Conservation (phyloP, 2,888 invertebrate genomes). For the Sturmia bella region DNA sequence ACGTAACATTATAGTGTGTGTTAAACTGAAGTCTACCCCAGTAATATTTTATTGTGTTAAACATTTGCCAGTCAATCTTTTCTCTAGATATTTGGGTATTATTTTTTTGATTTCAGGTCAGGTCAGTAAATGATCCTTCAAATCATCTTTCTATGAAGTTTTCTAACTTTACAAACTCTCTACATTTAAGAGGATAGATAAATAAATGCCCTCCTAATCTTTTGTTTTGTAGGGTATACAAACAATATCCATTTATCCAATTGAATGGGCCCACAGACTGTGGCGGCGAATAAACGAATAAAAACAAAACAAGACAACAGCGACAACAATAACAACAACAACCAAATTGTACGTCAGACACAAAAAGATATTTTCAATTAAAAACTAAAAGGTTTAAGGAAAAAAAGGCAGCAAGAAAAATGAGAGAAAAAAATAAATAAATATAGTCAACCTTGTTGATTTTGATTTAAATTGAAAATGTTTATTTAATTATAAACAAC, state of each 20-base stretch:
- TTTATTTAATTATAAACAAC: constrained; percentile 55
- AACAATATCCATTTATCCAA: constrained; percentile 26
- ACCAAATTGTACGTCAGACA: constrained; percentile 43
- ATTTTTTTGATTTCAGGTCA: no score
- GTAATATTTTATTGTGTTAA: no score
- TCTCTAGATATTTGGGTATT: no score
- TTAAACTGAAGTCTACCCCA: no score
- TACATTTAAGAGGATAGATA: no score
- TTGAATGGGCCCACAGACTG: constrained; percentile 43
- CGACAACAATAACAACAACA: not conserved
- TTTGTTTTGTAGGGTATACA: not conserved
- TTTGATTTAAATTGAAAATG: constrained; percentile 26
- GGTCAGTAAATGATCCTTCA: no score
- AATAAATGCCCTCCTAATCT: no score
- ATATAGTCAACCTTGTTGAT: constrained; percentile 47
- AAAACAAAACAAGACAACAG: constrained; percentile 9
- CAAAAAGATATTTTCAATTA: constrained; percentile 11
- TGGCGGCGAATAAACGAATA: not conserved
- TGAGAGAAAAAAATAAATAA: not conserved
- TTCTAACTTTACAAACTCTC: no score
- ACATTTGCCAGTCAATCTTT: no score
- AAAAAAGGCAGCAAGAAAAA: not conserved
- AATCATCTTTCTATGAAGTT: no score
- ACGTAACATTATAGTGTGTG: no score
- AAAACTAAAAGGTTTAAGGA: constrained; percentile 18